Percentiles rank a stretch among this genome's conserved stretches.
phyloP scores from a whole-genome alignment of 1,140 invertebrate genomes.

The Cydia strobilella region DNA sequence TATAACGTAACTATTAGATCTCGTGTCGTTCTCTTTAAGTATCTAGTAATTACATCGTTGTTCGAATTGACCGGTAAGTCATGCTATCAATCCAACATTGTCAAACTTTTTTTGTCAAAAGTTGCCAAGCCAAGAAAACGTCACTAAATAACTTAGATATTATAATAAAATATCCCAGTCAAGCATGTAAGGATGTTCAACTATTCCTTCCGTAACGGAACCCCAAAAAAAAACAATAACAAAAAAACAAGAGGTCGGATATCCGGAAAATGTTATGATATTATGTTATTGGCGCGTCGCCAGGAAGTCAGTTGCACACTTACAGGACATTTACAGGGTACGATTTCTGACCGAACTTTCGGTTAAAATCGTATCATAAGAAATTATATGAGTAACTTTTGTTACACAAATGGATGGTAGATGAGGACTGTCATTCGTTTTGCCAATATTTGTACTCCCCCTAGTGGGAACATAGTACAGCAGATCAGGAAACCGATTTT shows the following conservation, averaged over 20 bases:
- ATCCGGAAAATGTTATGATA: conserved; percentile 25
- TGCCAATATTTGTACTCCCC: too few species aligned
- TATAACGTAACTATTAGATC: too few species aligned
- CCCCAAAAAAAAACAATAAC: conserved; percentile 20
- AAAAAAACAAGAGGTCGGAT: conserved; percentile 27
- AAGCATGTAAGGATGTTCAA: conserved; percentile 1
- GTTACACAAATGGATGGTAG: too few species aligned
- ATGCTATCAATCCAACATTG: too few species aligned
- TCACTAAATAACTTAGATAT: background rate
- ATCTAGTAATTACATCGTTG: too few species aligned
- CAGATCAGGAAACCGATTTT: too few species aligned
- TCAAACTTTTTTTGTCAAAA: too few species aligned
- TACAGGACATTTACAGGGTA: background rate
- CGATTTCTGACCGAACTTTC: background rate
- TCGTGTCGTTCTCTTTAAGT: too few species aligned
- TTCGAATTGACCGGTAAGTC: too few species aligned
- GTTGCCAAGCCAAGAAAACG: background rate
- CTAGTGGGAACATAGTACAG: too few species aligned
- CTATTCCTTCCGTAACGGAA: conserved; percentile 19
- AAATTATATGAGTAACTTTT: too few species aligned
- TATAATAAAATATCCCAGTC: background rate
- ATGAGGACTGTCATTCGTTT: too few species aligned
- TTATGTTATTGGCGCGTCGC: conserved; percentile 13
- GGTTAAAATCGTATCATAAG: background rate
- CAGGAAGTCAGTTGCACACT: conserved; percentile 29